A percentile compares a stretch with the other conserved stretches of the same genome.
Evolutionary conservation across 1,140 invertebrate species (phyloP).

Genomic region (Mesaphorura yosii): DNA sequence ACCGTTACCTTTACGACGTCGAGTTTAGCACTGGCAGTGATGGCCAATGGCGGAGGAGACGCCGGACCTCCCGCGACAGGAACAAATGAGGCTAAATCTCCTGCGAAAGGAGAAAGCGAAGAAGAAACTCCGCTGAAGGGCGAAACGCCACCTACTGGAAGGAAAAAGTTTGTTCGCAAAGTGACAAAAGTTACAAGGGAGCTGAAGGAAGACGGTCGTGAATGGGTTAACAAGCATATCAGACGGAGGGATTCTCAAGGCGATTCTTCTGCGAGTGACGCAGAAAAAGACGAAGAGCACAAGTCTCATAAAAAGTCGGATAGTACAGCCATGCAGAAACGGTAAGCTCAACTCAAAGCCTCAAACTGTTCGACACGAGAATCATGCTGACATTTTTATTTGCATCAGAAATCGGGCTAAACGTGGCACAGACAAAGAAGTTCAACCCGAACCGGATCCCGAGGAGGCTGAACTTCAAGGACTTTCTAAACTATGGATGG

Average conservation of each 20-base stretch:
- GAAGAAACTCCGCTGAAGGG: slow-evolving; percentile 21
- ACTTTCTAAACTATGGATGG: slow-evolving; percentile 84
- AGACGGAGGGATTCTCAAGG: slow-evolving; percentile 35
- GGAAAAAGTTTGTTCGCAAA: slow-evolving; percentile 18
- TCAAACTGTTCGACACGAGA: no score
- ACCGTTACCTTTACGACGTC: no score
- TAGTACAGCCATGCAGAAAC: slow-evolving; percentile 10
- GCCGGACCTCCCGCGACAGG: no score
- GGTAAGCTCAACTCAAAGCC: no score
- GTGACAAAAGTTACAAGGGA: slow-evolving; percentile 26
- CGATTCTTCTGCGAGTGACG: slow-evolving; percentile 6
- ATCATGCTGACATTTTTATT: no score
- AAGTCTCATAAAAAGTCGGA: slow-evolving; percentile 19
- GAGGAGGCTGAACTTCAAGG: slow-evolving; percentile 40
- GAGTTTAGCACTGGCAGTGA: neutral
- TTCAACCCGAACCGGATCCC: no score
- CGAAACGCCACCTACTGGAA: slow-evolving; percentile 26
- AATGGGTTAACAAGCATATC: slow-evolving; percentile 17
- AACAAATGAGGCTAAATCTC: slow-evolving; percentile 41
- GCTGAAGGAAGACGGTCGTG: slow-evolving; percentile 25
- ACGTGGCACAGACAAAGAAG: no score
- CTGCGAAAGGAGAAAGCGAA: slow-evolving; percentile 34
- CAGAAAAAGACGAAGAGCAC: slow-evolving; percentile 14
- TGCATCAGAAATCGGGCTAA: no score
- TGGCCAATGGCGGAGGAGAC: neutral